These are phyloP conservation scores for Sebastes nivosus DNA, from an alignment of 2,797 vertebrate genomes.

Conservation along the genomic window DNA sequence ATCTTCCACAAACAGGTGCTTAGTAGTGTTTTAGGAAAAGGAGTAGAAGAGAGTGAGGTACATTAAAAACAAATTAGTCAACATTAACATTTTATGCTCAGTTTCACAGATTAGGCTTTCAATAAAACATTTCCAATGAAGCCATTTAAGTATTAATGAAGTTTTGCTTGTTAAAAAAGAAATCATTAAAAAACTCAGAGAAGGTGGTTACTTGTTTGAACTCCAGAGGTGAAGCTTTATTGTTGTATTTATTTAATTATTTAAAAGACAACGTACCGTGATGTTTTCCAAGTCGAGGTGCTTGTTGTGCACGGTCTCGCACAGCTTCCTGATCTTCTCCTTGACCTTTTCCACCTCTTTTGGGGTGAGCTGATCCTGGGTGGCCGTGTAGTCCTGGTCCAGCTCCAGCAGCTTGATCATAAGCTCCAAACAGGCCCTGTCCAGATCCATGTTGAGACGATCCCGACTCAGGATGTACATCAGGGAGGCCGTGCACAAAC, in stretches of 20 bases:
- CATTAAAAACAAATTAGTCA: not conserved
- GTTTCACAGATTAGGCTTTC: not conserved
- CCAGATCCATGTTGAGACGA: conserved; percentile 98
- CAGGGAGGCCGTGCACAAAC: conserved; percentile 94
- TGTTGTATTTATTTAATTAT: not conserved
- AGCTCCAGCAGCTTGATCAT: conserved; percentile 97
- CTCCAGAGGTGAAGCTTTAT: not conserved
- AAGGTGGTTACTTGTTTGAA: not conserved
- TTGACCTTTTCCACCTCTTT: conserved; percentile 98
- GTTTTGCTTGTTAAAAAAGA: not conserved
- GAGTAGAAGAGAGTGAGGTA: not conserved
- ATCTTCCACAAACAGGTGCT: not conserved
- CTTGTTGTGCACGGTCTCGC: conserved; percentile 98
- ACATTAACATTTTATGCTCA: not conserved
- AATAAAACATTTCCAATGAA: not conserved
- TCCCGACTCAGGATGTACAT: conserved; percentile 99
- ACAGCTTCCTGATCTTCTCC: conserved; percentile 97
- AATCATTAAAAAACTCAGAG: not conserved
- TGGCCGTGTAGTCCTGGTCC: conserved; percentile 88
- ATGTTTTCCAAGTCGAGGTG: conserved; percentile 99
- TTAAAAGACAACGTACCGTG: conserved; percentile 83
- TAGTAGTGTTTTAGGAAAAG: not conserved
- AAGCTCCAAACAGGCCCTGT: conserved; percentile 95
- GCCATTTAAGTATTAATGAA: not conserved
- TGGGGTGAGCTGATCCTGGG: conserved; percentile 89